Evolutionary conservation across 2,113 vertebrate genomes (phyloP), one percentile per base, ranked within the genome.

Genomic region (Cariama cristata): DNA sequence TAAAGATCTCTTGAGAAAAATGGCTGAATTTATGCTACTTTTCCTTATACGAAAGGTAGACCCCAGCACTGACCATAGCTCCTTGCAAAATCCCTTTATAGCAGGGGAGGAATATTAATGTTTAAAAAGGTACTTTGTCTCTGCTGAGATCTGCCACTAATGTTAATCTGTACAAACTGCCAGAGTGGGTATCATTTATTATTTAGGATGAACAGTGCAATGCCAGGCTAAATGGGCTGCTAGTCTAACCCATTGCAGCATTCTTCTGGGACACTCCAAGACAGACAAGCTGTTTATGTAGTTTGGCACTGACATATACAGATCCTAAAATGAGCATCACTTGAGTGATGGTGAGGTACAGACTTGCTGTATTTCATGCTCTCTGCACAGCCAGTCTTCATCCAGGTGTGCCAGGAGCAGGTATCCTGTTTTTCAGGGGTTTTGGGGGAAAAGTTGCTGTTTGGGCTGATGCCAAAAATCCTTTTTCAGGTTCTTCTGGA

Each of bases 61-160:
- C 19, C 15, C 62, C 45, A 64, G 38, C 58, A 84, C 28, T 62
- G 73, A 45, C 47, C 35, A 62, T 2, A 63, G 49, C 35, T 42
- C 64, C 72, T 63, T 16, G 40, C 86, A 91, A 81, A 80, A 84
- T 24, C 62, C 45, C 42, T 63, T 86, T 19, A 55, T 11, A 80
- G 49, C 50, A 73, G 66, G 22, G n/a, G 35, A 74, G 38, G 50
- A 93, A 63, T 93, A 97, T 95, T 69, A 94, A 97, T 96, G 89
- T 87, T 96, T 95, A 40, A 96, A 94, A 69, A 82, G n/a, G 80
- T 95, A 64, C 86, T 96, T 56, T 50, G 53, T 93, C 73, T 93
- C 84, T 86, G 69, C 80, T 59, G 73, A 91, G 80, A 55, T 76
- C 73, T 35, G 30, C 44, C 80, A 63, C 20, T 15, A n/a, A 85